Conservation (phyloP, 2,113 vertebrate species). For the Orientallactaga bullata region DNA sequence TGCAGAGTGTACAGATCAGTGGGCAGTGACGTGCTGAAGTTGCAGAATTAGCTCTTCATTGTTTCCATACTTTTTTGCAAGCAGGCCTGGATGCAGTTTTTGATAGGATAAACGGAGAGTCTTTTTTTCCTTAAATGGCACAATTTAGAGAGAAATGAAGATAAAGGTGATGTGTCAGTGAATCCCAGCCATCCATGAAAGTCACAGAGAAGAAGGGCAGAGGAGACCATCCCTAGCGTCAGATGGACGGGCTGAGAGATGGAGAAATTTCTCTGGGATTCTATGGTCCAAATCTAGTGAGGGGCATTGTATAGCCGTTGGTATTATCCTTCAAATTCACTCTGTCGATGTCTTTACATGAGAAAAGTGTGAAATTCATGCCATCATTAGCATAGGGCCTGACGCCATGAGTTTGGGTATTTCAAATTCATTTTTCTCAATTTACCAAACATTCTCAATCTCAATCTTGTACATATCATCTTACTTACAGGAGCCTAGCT, state of each 20-base stretch:
- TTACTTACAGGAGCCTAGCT: neutral
- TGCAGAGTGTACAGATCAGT: neutral
- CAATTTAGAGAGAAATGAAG: neutral
- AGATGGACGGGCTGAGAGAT: too few species aligned
- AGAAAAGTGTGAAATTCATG: neutral
- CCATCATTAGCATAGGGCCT: neutral
- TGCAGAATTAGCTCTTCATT: neutral
- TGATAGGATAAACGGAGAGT: neutral
- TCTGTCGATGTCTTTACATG: neutral
- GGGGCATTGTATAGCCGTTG: too few species aligned
- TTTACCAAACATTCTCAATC: neutral
- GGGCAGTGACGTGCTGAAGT: neutral
- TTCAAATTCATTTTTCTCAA: slow-evolving; percentile 1
- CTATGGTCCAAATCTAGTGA: too few species aligned
- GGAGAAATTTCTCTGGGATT: too few species aligned
- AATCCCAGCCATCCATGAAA: neutral
- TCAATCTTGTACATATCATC: neutral
- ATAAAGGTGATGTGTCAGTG: neutral
- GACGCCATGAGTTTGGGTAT: neutral
- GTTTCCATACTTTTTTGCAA: neutral
- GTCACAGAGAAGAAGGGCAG: neutral
- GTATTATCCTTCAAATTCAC: neutral
- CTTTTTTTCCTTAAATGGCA: neutral
- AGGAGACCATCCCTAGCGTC: neutral
- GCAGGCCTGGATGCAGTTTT: neutral